Conservation (phyloP, 2,888 invertebrate species). For the Germaria angustata region DNA sequence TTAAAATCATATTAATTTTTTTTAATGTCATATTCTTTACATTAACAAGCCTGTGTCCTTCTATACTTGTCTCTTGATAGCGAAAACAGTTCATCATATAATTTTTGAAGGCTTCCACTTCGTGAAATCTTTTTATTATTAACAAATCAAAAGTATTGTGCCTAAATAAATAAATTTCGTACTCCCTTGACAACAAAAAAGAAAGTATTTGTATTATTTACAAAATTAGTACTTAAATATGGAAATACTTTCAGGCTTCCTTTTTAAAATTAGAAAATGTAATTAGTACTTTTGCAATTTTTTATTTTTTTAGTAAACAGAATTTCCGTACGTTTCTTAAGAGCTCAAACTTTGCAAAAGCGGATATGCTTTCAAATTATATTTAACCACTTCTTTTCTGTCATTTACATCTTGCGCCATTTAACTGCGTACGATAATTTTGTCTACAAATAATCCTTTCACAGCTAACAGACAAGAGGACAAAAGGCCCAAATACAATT, state of each 20-base stretch:
- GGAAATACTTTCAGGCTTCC: constrained; percentile 11
- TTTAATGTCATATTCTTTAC: too few relatives aligned
- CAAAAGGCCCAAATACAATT: not conserved
- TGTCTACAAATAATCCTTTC: not conserved
- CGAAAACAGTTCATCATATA: not conserved
- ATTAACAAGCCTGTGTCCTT: too few relatives aligned
- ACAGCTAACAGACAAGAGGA: not conserved
- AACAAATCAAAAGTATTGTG: too few relatives aligned
- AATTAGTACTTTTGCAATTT: constrained; percentile 21
- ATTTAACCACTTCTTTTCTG: not conserved
- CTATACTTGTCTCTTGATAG: too few relatives aligned
- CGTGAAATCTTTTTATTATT: too few relatives aligned
- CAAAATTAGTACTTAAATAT: constrained; percentile 16
- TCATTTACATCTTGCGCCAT: not conserved
- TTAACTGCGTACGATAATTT: not conserved
- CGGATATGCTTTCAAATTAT: constrained; percentile 18
- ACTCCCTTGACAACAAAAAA: constrained; percentile 8
- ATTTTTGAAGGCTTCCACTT: too few relatives aligned
- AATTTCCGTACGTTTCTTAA: not conserved
- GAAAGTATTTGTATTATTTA: constrained; percentile 9
- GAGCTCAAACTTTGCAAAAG: not conserved
- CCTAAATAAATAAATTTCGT: not conserved
- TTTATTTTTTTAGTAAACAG: not conserved
- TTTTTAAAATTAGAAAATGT: constrained; percentile 22
- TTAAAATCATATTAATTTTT: too few relatives aligned